Evolutionary conservation across 2,113 vertebrate species (phyloP), one percentile per base, ranked within the genome.

Genomic region (Hemibagrus wyckioides): DNA sequence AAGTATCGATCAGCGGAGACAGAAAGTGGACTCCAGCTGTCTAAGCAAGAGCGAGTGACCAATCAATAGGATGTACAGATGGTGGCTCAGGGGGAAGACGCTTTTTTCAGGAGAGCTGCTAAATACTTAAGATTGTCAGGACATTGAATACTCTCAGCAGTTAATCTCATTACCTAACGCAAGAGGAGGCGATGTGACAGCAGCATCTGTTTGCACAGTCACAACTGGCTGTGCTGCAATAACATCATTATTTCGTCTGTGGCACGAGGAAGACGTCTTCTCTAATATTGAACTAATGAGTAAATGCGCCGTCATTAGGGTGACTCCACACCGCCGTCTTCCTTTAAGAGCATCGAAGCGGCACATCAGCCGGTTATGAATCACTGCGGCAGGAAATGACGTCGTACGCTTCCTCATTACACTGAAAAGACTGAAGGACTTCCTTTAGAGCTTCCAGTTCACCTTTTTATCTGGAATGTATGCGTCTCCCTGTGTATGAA

Each of bases 51-150:
- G 92, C 82, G 88, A 89, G 91, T 90, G 86, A 90, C 90, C 90
- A 88, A 92, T 94, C 93, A 91, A 89, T 90, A 90, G 83, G 84
- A 85, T 83, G 48, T 87, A 85, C 90, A 92, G 90, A 91, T 90
- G 90, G 89, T 63, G 76, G 80, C 88, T 86, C 77, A 79, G 86
- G 80, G 88, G 88, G 90, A n/a, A 65, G 86, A 87, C 88, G 86
- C 85, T 85, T 69, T 86, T 85, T 90, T 90, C 85, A 87, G 67
- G 87, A 82, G 83, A 90, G 88, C 85, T 82, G 89, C 89, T 91
- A 90, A 91, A 92, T 89, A 89, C 88, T 90, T 88, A 84, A 89
- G 89, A 88, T 87, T 90, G 90, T 88, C 90, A 90, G 90, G 88
- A 85, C 87, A 87, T 63, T 81, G 87, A 85, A 89, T 89, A 85